phyloP scores from a whole-genome alignment of 35 echinoderm and acorn worm species.

The Heliocidaris tuberculata region DNA sequence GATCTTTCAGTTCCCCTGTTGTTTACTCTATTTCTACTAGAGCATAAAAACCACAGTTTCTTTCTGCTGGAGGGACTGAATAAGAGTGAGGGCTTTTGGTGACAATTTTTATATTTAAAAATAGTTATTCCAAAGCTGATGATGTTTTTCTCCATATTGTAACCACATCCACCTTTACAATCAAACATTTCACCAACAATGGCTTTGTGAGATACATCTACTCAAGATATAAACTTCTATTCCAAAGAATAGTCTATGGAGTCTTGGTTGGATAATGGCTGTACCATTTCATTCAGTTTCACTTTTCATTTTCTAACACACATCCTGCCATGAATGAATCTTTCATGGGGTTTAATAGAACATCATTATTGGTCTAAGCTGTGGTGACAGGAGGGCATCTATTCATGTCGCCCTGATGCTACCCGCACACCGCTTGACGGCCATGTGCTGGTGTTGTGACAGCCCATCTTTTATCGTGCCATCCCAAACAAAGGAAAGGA shows the following conservation, averaged over 20 bases:
- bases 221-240: background rate
- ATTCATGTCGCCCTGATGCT: background rate
- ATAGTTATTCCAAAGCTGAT: background rate
- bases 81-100: background rate
- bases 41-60: background rate
- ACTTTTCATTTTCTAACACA: background rate
- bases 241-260: too few species aligned
- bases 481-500: background rate
- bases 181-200: background rate
- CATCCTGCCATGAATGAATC: background rate
- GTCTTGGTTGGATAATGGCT: too few species aligned
- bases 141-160: background rate
- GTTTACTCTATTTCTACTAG: background rate
- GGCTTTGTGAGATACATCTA: background rate
- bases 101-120: background rate
- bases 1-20: background rate
- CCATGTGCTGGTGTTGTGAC: background rate
- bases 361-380: background rate
- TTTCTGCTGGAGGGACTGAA: background rate
- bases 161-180: background rate
- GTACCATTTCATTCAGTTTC: background rate
- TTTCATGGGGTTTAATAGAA: background rate
- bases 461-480: background rate
- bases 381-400: background rate
- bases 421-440: background rate